These are phyloP conservation scores for Acromyrmex charruanus DNA, from an alignment of 1,140 invertebrate genomes.

Conservation along the genomic window DNA sequence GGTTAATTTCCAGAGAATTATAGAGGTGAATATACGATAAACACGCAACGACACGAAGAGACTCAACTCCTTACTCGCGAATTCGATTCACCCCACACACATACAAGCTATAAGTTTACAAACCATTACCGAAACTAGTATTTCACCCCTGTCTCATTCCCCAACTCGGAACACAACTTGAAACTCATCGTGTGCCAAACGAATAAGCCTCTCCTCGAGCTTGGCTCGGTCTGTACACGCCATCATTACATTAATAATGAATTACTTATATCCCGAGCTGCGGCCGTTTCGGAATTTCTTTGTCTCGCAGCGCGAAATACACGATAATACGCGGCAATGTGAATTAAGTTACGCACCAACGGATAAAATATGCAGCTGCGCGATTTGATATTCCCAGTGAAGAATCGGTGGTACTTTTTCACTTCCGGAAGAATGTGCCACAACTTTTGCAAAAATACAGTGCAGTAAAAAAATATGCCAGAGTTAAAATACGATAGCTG, in stretches of 20 bases:
- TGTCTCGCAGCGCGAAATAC: not conserved
- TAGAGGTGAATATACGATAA: not conserved
- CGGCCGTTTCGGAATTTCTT: constrained; percentile 40
- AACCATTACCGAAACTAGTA: constrained; percentile 47
- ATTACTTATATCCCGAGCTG: constrained; percentile 21
- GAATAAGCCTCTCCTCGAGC: not conserved
- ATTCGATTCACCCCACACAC: constrained; percentile 28
- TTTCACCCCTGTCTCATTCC: constrained; percentile 7
- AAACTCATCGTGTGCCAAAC: not conserved
- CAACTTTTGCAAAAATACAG: not conserved
- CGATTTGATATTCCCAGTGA: constrained; percentile 24
- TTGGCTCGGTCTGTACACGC: constrained; percentile 5
- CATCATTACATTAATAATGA: constrained; percentile 43
- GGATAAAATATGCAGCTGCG: constrained; percentile 9
- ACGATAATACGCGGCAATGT: not conserved
- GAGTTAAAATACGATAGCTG: not conserved
- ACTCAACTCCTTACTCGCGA: not conserved
- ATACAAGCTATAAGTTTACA: constrained; percentile 49
- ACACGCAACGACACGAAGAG: constrained; percentile 7
- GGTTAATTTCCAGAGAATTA: constrained; percentile 2
- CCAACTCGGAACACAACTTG: constrained; percentile 4
- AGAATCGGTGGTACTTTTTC: not conserved
- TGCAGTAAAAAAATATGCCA: not conserved
- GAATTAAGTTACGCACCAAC: constrained; percentile 31
- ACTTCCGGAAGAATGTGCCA: not conserved